Percentiles rank a stretch among this genome's conserved stretches.
Conservation (phyloP, 2,888 invertebrate genomes). For the Zootermopsis nevadensis region DNA sequence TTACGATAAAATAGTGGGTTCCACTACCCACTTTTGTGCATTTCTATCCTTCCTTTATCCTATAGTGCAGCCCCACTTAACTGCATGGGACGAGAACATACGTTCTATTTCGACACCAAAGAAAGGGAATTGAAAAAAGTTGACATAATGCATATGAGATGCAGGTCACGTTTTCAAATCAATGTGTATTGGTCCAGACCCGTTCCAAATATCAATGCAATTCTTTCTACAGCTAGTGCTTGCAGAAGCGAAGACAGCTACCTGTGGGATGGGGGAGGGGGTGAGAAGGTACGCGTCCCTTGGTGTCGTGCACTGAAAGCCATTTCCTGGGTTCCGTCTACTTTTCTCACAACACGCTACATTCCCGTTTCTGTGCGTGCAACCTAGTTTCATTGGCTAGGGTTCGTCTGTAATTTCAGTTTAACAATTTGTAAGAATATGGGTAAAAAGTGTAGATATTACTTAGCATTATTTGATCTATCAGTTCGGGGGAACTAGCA, state of each 20-base stretch:
- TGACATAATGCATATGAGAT: constrained; percentile 29
- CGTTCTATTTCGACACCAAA: neutral
- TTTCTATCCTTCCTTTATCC: neutral
- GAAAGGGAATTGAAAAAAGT: constrained; percentile 20
- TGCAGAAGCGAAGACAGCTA: constrained; percentile 17
- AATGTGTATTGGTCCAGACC: constrained; percentile 53
- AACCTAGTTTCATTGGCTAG: neutral
- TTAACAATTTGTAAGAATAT: too few relatives aligned
- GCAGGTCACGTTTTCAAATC: constrained; percentile 52
- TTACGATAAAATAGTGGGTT: neutral
- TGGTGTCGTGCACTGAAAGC: constrained; percentile 22
- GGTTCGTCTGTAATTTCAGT: too few relatives aligned
- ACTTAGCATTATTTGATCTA: too few relatives aligned
- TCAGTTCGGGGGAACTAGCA: too few relatives aligned
- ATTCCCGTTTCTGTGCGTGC: neutral
- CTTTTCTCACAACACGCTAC: neutral
- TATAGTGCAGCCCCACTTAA: constrained; percentile 7
- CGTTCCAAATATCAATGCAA: constrained; percentile 52
- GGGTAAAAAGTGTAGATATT: too few relatives aligned
- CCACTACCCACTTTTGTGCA: neutral
- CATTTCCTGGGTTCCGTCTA: neutral
- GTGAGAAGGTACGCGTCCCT: constrained; percentile 10
- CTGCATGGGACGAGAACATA: neutral
- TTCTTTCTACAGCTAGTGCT: constrained; percentile 21
- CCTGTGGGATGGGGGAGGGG: neutral